Evolutionary conservation across 2,113 vertebrate genomes (phyloP).

Genomic region (Chamaea fasciata): DNA sequence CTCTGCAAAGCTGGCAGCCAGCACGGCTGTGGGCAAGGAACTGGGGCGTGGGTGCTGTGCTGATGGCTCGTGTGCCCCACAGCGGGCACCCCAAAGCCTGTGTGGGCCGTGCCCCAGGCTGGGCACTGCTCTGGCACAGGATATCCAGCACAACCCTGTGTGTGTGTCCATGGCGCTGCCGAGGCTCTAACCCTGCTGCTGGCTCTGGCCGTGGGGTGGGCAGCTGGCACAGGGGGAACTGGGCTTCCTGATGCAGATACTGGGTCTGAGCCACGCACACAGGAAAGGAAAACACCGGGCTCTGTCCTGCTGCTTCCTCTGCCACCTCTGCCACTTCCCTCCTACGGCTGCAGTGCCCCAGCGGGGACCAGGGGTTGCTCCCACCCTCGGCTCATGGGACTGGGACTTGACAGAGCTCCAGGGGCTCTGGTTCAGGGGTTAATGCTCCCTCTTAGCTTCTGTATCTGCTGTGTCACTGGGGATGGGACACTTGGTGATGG

Average conservation of each 20-base stretch:
- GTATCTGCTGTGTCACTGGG: background rate
- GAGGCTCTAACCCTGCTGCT: rapidly evolving
- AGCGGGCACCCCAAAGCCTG: background rate
- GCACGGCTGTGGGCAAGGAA: background rate
- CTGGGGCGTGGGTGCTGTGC: rapidly evolving
- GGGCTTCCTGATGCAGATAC: background rate
- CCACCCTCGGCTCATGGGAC: background rate
- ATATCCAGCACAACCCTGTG: rapidly evolving
- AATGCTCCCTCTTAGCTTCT: background rate
- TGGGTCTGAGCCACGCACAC: background rate
- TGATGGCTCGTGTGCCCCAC: rapidly evolving
- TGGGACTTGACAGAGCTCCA: background rate
- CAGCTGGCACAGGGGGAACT: background rate
- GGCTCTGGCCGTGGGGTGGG: background rate
- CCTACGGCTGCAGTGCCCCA: background rate
- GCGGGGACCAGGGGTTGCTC: background rate
- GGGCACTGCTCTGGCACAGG: background rate
- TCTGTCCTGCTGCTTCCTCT: background rate
- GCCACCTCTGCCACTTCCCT: background rate
- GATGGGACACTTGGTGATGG: background rate
- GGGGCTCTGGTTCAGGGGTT: background rate
- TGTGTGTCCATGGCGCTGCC: rapidly evolving
- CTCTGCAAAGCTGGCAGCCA: background rate
- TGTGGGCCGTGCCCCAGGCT: rapidly evolving
- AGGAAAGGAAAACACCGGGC: background rate